These are phyloP conservation scores for Pseudocheirus occidentalis DNA, from an alignment of 2,797 vertebrate species.

Conservation along the genomic window DNA sequence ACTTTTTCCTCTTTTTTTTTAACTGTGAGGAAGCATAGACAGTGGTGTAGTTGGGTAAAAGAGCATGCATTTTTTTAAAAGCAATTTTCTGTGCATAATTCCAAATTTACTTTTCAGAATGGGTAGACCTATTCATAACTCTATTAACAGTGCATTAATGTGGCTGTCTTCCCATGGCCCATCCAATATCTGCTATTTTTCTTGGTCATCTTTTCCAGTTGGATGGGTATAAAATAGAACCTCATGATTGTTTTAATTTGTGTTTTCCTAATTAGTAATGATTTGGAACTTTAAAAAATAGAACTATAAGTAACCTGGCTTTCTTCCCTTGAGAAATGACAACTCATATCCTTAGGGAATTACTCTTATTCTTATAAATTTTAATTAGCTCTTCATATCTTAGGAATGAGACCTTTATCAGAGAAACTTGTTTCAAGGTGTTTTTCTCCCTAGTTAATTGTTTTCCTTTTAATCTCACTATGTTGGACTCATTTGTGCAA, in stretches of 20 bases:
- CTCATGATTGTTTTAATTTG: not conserved
- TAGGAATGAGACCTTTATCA: not conserved
- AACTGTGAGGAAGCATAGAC: not conserved
- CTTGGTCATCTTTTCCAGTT: not conserved
- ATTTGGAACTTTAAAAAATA: not conserved
- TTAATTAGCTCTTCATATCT: not conserved
- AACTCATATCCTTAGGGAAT: not conserved
- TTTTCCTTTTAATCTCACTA: not conserved
- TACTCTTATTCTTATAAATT: not conserved
- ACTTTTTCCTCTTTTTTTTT: not conserved
- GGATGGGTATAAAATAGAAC: not conserved
- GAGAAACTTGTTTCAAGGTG: not conserved
- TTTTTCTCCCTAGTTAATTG: not conserved
- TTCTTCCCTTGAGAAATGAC: not conserved
- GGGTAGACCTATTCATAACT: not conserved
- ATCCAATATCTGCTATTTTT: not conserved
- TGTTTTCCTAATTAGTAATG: not conserved
- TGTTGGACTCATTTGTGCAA: not conserved
- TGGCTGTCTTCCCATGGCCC: not conserved
- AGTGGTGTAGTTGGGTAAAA: not conserved
- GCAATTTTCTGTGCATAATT: not conserved
- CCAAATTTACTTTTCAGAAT: not conserved
- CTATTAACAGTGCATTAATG: not conserved
- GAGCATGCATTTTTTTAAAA: not conserved
- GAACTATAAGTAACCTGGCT: not conserved